Base-by-base conservation (phyloP, 2,797 vertebrate species). In the Brotula barbata region DNA sequence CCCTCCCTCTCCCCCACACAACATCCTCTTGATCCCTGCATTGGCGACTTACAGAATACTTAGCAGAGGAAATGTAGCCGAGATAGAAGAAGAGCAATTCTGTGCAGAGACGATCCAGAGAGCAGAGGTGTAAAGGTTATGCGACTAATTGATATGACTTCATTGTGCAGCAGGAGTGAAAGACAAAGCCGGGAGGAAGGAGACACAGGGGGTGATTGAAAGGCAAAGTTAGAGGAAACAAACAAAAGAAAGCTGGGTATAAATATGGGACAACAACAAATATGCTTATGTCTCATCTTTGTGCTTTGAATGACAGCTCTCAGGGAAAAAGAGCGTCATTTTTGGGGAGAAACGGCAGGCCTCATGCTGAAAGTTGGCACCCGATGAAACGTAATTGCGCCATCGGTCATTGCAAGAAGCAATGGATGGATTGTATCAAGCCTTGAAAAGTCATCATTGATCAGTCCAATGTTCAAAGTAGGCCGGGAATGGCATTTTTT, bases 371-470 rank as follows among this genome's bases (percentile, higher is more conserved):
- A 75, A 59, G 73, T 64, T 77, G 86, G 84, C 76, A 78, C 71
- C 59, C 71, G 58, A 78, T 81, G 69, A 83, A 85, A 87, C 77
- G 77, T 86, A 83, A 89, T 88, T 86, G 78, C 81, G 33, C 74
- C 78, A 83, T 87, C 82, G 73, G 72, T 80, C 74, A 73, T 79
- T 3, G 47, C 51, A 63, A 57, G 67, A 73, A 73, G 48, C 61
- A 73, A 53, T n/a, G 64, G 54, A 69, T 68, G 73, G 73, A 67
- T 81, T 14, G 48, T 25, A 53, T 64, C 73, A 40, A 15, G 51
- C 68, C 78, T 67, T 41, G 71, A 73, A 84, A 75, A 74, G 46
- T 66, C 81, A 75, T 83, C 80, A 77, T 59, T 74, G 84, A 81
- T 85, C 75, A 21, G 71, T 50, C 77, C 64, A 55, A 6, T 31